phyloP scores from a whole-genome alignment of 2,797 vertebrate species.

The Anniella stebbinsi region DNA sequence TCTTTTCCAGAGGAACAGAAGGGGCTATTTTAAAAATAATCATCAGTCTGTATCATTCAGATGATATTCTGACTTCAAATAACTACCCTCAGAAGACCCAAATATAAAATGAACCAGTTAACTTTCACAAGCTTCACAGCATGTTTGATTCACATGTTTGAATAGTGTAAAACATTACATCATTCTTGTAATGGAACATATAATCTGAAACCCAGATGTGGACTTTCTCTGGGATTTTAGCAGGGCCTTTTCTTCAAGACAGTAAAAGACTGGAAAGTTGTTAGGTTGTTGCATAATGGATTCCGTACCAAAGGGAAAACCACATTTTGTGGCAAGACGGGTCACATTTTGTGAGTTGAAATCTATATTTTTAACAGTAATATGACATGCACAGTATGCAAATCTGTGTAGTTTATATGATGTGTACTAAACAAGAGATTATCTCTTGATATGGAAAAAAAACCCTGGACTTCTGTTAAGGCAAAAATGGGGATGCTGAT shows the following conservation, averaged over 20 bases:
- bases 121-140: slow-evolving; percentile 63
- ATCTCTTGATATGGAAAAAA: no score
- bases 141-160: slow-evolving; percentile 55
- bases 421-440: not conserved
- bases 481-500: not conserved
- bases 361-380: not conserved
- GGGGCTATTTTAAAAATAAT: slow-evolving; percentile 61
- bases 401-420: not conserved
- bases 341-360: not conserved
- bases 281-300: not conserved
- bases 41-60: slow-evolving; percentile 66
- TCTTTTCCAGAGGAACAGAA: slow-evolving; percentile 62
- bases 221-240: slow-evolving; percentile 63
- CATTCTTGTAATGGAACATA: slow-evolving; percentile 66
- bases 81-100: slow-evolving; percentile 58
- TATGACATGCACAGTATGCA: not conserved
- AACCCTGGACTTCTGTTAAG: not conserved
- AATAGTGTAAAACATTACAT: slow-evolving; percentile 67
- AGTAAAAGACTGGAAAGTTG: not conserved
- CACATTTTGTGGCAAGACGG: not conserved
- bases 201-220: slow-evolving; percentile 72
- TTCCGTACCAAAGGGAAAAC: not conserved
- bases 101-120: slow-evolving; percentile 67
- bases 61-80: slow-evolving; percentile 75
- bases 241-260: slow-evolving; percentile 65